phyloP scores from a whole-genome alignment of 2,888 invertebrate species.

The Prenolepis imparis region DNA sequence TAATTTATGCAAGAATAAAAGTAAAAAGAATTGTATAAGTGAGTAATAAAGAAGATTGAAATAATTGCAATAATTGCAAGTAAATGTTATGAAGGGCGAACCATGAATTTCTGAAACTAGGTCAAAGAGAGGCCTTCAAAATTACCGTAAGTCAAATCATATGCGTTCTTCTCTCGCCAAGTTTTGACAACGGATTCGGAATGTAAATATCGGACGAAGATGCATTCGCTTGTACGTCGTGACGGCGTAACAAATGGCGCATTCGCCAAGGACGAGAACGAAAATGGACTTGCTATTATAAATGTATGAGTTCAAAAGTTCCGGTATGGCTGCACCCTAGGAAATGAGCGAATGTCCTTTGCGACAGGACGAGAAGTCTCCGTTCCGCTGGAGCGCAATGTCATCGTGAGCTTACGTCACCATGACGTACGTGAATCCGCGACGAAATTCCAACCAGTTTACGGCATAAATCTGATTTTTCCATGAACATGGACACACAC shows the following conservation, averaged over 20 bases:
- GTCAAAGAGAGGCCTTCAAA: not conserved
- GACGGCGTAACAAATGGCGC: conserved; percentile 49
- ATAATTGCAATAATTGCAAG: not conserved
- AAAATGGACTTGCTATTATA: conserved; percentile 57
- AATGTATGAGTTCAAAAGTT: conserved; percentile 64
- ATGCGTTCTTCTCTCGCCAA: not conserved
- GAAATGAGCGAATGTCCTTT: conserved; percentile 51
- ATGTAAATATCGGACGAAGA: conserved; percentile 31
- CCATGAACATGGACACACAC: conserved; percentile 19
- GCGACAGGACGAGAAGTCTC: conserved; percentile 42
- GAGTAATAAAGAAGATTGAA: not conserved
- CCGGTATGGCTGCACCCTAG: conserved; percentile 42
- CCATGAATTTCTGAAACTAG: not conserved
- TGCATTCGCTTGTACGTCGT: conserved; percentile 29
- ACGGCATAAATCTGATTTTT: conserved; percentile 65
- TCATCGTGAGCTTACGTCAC: conserved; percentile 51
- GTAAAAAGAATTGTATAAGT: not conserved
- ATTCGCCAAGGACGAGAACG: conserved; percentile 35
- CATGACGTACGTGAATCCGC: conserved; percentile 53
- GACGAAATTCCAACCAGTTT: conserved; percentile 64
- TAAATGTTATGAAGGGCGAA: not conserved
- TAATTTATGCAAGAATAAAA: conserved; percentile 1
- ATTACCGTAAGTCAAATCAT: conserved; percentile 20
- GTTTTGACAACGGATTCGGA: conserved; percentile 23
- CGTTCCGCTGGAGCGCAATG: conserved; percentile 35